Evolutionary conservation across 2,113 vertebrate species (phyloP), one percentile per base, ranked within the genome.

Genomic region (Nothocercus nigrocapillus): DNA sequence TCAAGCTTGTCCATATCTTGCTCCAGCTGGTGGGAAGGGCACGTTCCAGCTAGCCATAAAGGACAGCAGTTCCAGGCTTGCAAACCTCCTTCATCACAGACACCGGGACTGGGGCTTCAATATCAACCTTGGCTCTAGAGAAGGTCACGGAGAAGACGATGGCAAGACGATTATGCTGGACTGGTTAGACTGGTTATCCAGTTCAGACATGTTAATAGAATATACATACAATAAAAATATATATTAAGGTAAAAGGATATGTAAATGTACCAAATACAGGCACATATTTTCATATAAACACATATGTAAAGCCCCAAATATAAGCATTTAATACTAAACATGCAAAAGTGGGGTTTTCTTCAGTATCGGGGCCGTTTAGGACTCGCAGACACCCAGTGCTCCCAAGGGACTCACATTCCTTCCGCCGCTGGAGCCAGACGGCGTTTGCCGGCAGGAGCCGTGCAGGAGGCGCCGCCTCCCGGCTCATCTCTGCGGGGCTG

Each of bases 1-100:
- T 85, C 79, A 90, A 1, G 1, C 59, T 44, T 44, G 68, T 36
- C 70, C 49, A 6, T 77, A 44, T 91, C 85, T 91, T 66, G 49
- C 42, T 77, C 72, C 8, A 77, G 4, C 32, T 69, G 78, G 27
- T 20, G 40, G 84, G 86, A 89, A 89, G 80, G 68, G 82, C 81
- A 34, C 2, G 1, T 54, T 80, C 38, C 95, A 91, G 44, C 32
- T 58, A 40, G 34, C 59, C 75, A 40, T 45, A 63, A 82, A 82
- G 49, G n/a, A 64, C 0, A 0, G 49, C 12, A 3, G 7, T 74
- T 85, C 62, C 62, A 21, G 2, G 8, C 62, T 73, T 34, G n/a
- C 58, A 79, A 76, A 76, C 27, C 42, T 84, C 69, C 67, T 85
- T 89, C n/a, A 38, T 80, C 63, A 27, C n/a, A 89, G 0, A n/a